Base-by-base conservation (phyloP, 2,797 vertebrate genomes). In the Leptoclinus maculatus region DNA sequence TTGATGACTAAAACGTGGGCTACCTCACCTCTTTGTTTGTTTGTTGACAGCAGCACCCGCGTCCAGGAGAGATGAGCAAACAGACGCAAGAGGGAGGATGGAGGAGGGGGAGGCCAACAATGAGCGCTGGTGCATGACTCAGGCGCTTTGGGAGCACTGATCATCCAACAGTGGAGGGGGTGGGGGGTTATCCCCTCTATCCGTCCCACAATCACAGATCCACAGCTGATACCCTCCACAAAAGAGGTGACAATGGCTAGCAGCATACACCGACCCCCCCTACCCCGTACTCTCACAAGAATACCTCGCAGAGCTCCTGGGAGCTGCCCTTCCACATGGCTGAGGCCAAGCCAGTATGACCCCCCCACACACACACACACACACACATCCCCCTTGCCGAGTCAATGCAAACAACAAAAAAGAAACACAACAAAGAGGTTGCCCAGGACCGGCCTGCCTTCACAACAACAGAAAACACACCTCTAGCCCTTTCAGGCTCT, bases 161-260 rank as follows among this genome's bases (percentile, higher is more conserved):
- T 85, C 87, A 83, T 64, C 85, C 80, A 62, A 82, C 58, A 47
- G 74, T 23, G 63, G 32, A 32, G 70, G 80, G 47, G 47, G 56
- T 2, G 47, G 75, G 16, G 53, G 73, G 71, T 69, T 71, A 56
- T 89, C 87, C 85, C 91, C 90, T 87, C 88, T 91, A 91, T 92
- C 91, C 71, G 80, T 84, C 72, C 67, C 86, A 74, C 84, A 79
- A 87, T 87, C 72, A 86, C 88, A 88, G 89, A 83, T 90, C 85
- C 86, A 84, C 93, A 93, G 93, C 92, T 95, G 94, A 95, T 94
- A 91, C 87, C 74, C 76, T 81, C 71, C 85, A 91, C 88, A 82
- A 86, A 87, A 75, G 83, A 87, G 79, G 83, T 82, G 84, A 93
- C 90, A 90, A 91, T 90, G 86, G 85, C 43, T 39, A 64, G 76